Conservation (phyloP, 2,888 invertebrate genomes). For the Invenusta paracnida region DNA sequence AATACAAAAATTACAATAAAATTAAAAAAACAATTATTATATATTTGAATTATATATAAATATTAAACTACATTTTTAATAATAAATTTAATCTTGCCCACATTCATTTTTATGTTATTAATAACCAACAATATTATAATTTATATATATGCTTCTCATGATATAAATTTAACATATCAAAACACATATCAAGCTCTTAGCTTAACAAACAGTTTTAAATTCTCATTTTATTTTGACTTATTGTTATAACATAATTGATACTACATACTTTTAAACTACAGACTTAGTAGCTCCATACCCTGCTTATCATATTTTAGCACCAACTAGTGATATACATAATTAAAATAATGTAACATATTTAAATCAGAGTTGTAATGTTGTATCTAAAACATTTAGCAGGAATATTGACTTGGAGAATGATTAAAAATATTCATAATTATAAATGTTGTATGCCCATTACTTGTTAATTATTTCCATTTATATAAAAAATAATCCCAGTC, state of each 20-base stretch:
- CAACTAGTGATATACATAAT: not conserved
- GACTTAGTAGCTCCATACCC: not conserved
- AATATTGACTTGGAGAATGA: not conserved
- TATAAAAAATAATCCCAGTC: not conserved
- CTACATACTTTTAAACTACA: not conserved
- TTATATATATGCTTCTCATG: too few species aligned
- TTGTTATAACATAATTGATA: not conserved
- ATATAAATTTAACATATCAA: too few species aligned
- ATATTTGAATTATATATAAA: too few species aligned
- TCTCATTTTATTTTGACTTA: not conserved
- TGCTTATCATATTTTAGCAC: not conserved
- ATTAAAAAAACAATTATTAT: too few species aligned
- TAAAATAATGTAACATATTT: not conserved
- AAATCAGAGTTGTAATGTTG: not conserved
- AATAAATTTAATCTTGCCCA: too few species aligned
- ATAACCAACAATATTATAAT: too few species aligned
- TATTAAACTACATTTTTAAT: too few species aligned
- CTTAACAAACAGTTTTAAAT: not conserved
- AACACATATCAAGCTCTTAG: too few species aligned
- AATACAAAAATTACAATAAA: too few species aligned
- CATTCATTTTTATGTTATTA: too few species aligned
- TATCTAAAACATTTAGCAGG: not conserved
- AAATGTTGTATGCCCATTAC: not conserved
- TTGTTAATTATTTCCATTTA: not conserved
- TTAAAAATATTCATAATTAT: not conserved